Evolutionary conservation across 1,140 invertebrate genomes (phyloP), one percentile per base, ranked within the genome.

Genomic region (Macrotrachela quadricornifera): DNA sequence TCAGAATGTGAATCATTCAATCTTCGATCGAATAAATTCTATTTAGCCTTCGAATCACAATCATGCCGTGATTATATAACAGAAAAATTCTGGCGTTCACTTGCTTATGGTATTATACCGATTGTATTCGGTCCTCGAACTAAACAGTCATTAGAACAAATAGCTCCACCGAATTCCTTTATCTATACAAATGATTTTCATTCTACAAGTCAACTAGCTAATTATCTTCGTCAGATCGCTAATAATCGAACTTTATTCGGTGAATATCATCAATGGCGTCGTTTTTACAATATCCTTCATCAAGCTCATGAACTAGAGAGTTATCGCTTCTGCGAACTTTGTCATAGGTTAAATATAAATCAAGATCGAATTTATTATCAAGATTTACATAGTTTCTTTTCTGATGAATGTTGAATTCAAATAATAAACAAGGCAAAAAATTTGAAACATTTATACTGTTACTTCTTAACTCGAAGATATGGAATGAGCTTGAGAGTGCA

Each of bases 81-180:
- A 8, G 51, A 53, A 53, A 53, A 53, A 48, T 43, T 53, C 30
- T 53, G 51, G 51, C 41, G 43, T 46, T 36, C 43, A 16, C 18
- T 53, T 10, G 30, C 30, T 14, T 21, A 36, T 42, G 39, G 40
- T 6, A 53, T 53, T 21, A 46, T 53, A 30, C 51, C 51, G 16
- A 17, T 53, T 14, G 51, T 53, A 11, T 43, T 53, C 9, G 43
- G 46, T 18, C 51, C 51, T 1, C 48, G n/a, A 37, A 16, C 14
- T 39, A 53, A 46, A 50, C 11, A 45, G 41, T 50, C 43, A 37
- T 53, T 46, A 15, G 44, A 53, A 17, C 6, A 36, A n/a, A 42
- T 18, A n/a, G 11, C 41, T 15, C 51, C 51, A 12, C 43, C 21
- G 11, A 46, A 53, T 48, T 53, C 51, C 9, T 53, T 46, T 30